A percentile compares a stretch with the other conserved stretches of the same genome.
Conservation (phyloP, 2,888 invertebrate species). For the Rugalucina vietnamica region DNA sequence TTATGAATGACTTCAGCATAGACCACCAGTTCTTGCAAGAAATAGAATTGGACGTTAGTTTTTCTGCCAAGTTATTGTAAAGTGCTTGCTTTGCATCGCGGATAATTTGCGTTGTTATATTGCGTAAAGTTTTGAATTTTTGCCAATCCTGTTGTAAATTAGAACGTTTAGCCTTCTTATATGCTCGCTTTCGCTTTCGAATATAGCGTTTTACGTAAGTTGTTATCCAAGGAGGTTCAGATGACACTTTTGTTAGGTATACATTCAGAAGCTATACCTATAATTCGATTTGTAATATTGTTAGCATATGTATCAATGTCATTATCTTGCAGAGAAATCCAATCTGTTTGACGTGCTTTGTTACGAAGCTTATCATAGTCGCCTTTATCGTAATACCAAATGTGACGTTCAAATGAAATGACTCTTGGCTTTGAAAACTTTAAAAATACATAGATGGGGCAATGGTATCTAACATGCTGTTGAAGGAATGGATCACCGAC, state of each 20-base stretch:
- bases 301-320: conserved; percentile 7
- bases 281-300: conserved; percentile 7
- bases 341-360: background rate
- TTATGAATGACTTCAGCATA: background rate
- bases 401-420: background rate
- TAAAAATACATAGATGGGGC: too few relatives aligned
- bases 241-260: conserved; percentile 1
- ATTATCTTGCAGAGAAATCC: background rate
- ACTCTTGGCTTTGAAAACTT: background rate
- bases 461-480: background rate
- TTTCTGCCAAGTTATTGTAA: background rate
- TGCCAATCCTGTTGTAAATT: background rate
- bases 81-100: background rate
- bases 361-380: background rate
- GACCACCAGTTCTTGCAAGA: background rate
- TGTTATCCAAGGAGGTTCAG: background rate
- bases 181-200: conserved; percentile 1
- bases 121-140: background rate
- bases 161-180: conserved; percentile 9
- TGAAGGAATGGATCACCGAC: background rate
- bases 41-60: background rate
- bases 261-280: background rate
- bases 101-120: background rate
- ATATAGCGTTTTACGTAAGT: conserved; percentile 13
- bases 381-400: conserved; percentile 21